These are phyloP conservation scores for Euglossa dilemma DNA, from an alignment of 1,140 invertebrate genomes.

Conservation along the genomic window DNA sequence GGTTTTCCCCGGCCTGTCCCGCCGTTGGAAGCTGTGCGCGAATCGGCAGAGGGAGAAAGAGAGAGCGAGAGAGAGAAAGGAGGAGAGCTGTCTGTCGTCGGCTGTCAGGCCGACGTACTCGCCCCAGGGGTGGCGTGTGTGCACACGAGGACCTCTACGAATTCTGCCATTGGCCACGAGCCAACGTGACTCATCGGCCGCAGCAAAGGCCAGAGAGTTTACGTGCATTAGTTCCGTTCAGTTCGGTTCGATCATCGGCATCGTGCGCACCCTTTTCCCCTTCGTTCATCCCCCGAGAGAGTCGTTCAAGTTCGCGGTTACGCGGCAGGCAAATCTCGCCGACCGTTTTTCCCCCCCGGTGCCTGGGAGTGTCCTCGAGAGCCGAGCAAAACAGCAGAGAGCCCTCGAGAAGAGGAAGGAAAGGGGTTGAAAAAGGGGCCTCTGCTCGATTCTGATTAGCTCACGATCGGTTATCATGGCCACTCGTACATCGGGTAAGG, in stretches of 20 bases:
- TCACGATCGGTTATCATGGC: constrained; percentile 64
- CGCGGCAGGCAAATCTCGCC: background rate
- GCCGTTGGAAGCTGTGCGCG: background rate
- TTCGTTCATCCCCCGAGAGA: background rate
- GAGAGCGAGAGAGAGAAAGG: too few species aligned
- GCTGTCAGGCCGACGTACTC: constrained; percentile 42
- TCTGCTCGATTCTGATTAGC: constrained; percentile 11
- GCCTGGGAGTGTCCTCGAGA: constrained; percentile 42
- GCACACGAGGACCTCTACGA: constrained; percentile 56
- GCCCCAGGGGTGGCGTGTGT: constrained; percentile 43
- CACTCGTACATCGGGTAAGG: constrained; percentile 52
- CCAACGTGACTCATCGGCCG: constrained; percentile 81
- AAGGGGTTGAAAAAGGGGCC: constrained; percentile 5
- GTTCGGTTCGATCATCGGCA: constrained; percentile 75
- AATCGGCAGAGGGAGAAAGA: background rate
- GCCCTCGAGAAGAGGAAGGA: background rate
- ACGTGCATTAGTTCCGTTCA: constrained; percentile 64
- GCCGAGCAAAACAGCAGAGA: background rate
- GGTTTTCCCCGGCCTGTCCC: background rate
- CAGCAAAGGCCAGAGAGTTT: constrained; percentile 74
- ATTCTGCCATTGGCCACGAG: constrained; percentile 72
- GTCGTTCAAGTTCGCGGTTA: background rate
- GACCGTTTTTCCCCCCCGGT: background rate
- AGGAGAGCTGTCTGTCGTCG: background rate
- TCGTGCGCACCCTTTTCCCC: constrained; percentile 37